A percentile compares a stretch with the other conserved stretches of the same genome.
phyloP scores from a whole-genome alignment of 2,888 invertebrate genomes.

The Onchidella celtica region DNA sequence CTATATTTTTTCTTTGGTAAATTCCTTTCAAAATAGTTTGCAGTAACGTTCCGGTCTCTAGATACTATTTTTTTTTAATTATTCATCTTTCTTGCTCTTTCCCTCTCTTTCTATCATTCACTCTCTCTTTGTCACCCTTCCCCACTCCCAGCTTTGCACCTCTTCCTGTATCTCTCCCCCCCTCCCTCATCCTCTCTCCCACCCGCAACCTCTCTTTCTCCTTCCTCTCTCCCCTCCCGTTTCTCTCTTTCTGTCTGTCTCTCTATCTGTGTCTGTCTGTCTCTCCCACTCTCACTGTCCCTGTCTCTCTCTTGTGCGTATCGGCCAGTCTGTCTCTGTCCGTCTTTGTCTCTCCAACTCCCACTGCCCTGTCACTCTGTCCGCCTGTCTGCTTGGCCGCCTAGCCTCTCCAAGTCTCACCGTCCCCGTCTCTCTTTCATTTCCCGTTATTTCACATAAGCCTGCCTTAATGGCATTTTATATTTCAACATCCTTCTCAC shows the following conservation, averaged over 20 bases:
- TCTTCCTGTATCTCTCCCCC: neutral
- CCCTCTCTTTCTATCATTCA: neutral
- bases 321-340: too few species aligned
- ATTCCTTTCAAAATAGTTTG: too few species aligned
- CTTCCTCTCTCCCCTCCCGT: neutral
- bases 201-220: neutral
- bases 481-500: neutral
- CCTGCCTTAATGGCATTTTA: neutral
- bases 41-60: too few species aligned
- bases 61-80: too few species aligned
- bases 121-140: neutral
- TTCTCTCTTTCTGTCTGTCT: too few species aligned
- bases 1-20: too few species aligned
- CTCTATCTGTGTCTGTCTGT: too few species aligned
- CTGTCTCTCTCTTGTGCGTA: neutral
- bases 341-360: too few species aligned
- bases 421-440: neutral
- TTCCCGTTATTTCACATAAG: neutral
- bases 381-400: too few species aligned
- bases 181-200: neutral
- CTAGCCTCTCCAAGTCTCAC: neutral
- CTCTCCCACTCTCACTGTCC: neutral
- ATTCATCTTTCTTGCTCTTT: neutral
- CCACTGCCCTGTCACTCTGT: too few species aligned
- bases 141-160: neutral